phyloP scores from a whole-genome alignment of 2,888 invertebrate species.

The Nymphalis polychloros region DNA sequence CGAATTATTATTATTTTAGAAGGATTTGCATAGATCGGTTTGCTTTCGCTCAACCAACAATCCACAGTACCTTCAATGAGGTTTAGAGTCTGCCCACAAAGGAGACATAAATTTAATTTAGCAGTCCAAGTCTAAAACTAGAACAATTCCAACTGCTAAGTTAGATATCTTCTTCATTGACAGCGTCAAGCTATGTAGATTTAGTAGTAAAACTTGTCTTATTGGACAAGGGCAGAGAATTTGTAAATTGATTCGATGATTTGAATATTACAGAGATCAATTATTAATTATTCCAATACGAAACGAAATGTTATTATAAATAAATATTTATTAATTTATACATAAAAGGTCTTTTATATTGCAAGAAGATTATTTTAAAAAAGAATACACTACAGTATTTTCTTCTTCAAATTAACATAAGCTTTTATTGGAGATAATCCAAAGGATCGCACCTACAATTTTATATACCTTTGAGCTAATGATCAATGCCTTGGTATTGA shows the following conservation, averaged over 20 bases:
- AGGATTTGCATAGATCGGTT: conserved; percentile 2
- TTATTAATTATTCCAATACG: not conserved
- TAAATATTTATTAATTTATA: too few relatives aligned
- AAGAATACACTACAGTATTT: too few relatives aligned
- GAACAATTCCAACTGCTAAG: conserved; percentile 18
- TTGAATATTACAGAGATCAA: not conserved
- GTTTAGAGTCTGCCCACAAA: conserved; percentile 20
- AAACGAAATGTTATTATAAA: not conserved
- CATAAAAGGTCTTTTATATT: too few relatives aligned
- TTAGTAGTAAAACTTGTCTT: conserved; percentile 2
- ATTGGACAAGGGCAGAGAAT: not conserved
- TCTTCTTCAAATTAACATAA: too few relatives aligned
- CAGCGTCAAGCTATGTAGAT: not conserved
- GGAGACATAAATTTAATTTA: conserved; percentile 22
- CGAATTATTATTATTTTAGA: not conserved
- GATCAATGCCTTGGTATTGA: too few relatives aligned
- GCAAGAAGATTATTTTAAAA: too few relatives aligned
- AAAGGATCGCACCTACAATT: too few relatives aligned
- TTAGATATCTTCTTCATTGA: conserved; percentile 15
- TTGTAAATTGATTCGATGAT: not conserved
- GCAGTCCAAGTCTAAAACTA: conserved; percentile 7
- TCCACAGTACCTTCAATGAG: conserved; percentile 20
- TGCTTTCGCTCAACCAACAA: conserved; percentile 11
- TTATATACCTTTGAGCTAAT: too few relatives aligned
- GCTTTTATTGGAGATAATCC: too few relatives aligned